Evolutionary conservation across 2,888 invertebrate species (phyloP).

Genomic region (Microctonus hyperodae): DNA sequence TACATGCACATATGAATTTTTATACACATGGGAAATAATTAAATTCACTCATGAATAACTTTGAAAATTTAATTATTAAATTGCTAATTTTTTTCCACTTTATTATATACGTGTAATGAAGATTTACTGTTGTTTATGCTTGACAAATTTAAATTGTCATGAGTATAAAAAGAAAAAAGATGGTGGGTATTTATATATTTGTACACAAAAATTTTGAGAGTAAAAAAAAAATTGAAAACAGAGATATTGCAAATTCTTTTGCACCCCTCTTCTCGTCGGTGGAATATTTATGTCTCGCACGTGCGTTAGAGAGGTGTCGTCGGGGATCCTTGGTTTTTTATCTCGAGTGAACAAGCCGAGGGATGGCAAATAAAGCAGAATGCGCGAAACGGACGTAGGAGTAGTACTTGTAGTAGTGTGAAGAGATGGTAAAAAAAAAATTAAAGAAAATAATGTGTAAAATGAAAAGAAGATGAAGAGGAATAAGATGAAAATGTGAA

Average conservation of each 20-base stretch:
- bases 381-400: not conserved
- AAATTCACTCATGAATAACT: no score
- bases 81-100: not conserved
- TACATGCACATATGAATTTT: no score
- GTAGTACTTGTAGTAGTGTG: not conserved
- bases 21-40: no score
- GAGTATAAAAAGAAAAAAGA: not conserved
- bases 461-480: not conserved
- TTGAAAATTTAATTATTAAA: no score
- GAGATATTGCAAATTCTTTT: conserved; percentile 4
- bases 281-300: conserved; percentile 30
- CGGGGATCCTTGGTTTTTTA: conserved; percentile 11
- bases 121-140: no score
- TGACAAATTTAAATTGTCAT: not conserved
- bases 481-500: not conserved
- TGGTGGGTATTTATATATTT: no score
- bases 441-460: not conserved
- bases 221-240: not conserved
- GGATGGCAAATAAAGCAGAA: not conserved
- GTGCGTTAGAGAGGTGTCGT: conserved; percentile 25
- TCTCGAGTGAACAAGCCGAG: not conserved
- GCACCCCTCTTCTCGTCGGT: not conserved
- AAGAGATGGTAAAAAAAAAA: not conserved
- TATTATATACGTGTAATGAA: no score
- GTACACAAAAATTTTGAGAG: no score